Evolutionary conservation across 2,888 invertebrate species (phyloP).

Genomic region (Lathronympha strigana): DNA sequence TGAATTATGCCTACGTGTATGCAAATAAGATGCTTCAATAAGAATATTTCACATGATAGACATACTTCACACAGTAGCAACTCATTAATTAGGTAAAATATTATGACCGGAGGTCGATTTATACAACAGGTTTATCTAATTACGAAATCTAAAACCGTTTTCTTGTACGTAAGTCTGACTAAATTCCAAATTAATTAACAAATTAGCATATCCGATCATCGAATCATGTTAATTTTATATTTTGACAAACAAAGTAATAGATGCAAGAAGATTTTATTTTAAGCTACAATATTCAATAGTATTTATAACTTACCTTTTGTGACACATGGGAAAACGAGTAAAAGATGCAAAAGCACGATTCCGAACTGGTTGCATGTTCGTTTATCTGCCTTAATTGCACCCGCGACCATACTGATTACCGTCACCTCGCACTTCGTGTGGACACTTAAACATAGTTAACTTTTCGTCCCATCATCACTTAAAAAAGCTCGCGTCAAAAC

Average conservation of each 20-base stretch:
- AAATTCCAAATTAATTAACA: background rate
- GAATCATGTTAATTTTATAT: background rate
- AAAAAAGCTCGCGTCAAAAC: constrained; percentile 2
- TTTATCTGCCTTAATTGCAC: constrained; percentile 75
- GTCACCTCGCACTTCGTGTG: constrained; percentile 59
- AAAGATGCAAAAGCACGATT: constrained; percentile 73
- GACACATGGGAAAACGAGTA: constrained; percentile 62
- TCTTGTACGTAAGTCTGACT: background rate
- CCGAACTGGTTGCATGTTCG: constrained; percentile 74
- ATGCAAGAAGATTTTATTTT: background rate
- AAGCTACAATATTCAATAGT: background rate
- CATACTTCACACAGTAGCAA: constrained; percentile 1
- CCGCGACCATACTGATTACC: constrained; percentile 72
- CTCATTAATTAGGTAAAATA: constrained; percentile 22
- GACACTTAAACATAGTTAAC: constrained; percentile 57
- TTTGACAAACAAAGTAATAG: constrained; percentile 14
- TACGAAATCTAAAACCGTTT: background rate
- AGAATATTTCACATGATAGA: constrained; percentile 14
- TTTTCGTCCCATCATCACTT: constrained; percentile 18
- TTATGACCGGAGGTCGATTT: constrained; percentile 6
- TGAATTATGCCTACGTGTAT: background rate
- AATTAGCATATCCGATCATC: background rate
- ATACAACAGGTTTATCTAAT: constrained; percentile 9
- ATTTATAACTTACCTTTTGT: constrained; percentile 65
- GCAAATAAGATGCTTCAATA: background rate